Evolutionary conservation across 2,888 invertebrate genomes (phyloP), one percentile per base, ranked within the genome.

Genomic region (Lycaena phlaeas): DNA sequence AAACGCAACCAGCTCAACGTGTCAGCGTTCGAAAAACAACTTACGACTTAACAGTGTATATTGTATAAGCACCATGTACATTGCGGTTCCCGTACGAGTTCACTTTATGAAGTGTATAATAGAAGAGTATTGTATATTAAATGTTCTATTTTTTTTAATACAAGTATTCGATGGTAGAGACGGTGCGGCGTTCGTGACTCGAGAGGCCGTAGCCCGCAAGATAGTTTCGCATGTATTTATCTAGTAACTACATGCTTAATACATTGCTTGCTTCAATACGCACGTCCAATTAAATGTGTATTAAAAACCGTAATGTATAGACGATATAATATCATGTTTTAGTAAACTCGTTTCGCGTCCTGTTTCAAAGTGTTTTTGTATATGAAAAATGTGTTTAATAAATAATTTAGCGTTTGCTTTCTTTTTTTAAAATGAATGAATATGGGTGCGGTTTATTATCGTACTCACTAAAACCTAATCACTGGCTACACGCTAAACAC

Each of bases 131-230:
- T 7, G 12, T 7, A n/a, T 34, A 9, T 34, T 34, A 18, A 37
- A 41, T 41, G 44, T n/a, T n/a, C n/a, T n/a, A n/a, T 40, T 46
- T 43, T 36, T 38, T 44, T 42, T 39, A 52, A 48, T 43, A 50
- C 52, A 52, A 54, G 55, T 58, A 59, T 65, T 61, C 59, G 57
- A 60, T 61, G 58, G 63, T 62, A n/a, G n/a, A n/a, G n/a, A 54
- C 56, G 48, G 65, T 64, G 66, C 68, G 66, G 62, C 45, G 63
- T 66, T 69, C 69, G 70, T 71, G 72, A 72, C 47, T 53, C 71
- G 34, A 11, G 34, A 17, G 61, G 63, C 61, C 18, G 18, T 5
- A 5, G 5, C 4, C 18, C 4, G 22, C 22, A 5, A 22, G 22
- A 9, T 68, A 62, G 68, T 68, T 66, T 65, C 64, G 57, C 55